These are phyloP conservation scores for Mugil cephalus DNA, from an alignment of 2,113 vertebrate species.

Conservation along the genomic window DNA sequence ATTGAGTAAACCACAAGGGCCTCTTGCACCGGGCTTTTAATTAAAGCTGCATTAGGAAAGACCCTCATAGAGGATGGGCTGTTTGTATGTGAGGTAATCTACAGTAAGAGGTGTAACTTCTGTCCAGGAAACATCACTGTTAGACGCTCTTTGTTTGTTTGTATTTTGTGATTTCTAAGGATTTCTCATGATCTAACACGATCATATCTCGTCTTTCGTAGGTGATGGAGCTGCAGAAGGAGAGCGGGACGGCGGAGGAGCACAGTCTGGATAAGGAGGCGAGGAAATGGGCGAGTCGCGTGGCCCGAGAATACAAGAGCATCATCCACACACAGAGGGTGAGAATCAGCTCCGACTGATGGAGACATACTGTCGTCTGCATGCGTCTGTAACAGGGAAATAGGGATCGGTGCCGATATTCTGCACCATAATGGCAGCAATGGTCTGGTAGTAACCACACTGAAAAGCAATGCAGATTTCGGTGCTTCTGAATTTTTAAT, in stretches of 20 bases:
- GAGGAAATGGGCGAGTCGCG: conserved; percentile 94
- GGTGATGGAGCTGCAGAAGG: conserved; percentile 89
- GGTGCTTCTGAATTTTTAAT: too few species aligned
- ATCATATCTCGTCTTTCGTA: conserved; percentile 63
- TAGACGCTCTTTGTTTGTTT: too few species aligned
- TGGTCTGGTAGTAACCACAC: too few species aligned
- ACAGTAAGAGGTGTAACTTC: too few species aligned
- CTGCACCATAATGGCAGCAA: too few species aligned
- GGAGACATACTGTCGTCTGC: not conserved
- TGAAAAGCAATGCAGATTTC: too few species aligned
- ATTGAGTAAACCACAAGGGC: conserved; percentile 3
- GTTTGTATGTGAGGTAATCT: not conserved
- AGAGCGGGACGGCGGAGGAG: conserved; percentile 91
- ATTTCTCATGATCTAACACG: too few species aligned
- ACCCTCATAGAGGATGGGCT: not conserved
- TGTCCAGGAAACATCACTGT: too few species aligned
- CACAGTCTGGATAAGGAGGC: conserved; percentile 98
- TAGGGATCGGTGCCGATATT: too few species aligned
- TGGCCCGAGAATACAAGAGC: conserved; percentile 95
- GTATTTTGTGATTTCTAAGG: too few species aligned
- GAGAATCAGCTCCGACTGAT: conserved; percentile 25
- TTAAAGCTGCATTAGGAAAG: not conserved
- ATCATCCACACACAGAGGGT: conserved; percentile 93
- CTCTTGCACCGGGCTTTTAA: not conserved
- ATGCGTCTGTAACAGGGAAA: too few species aligned